A percentile compares a stretch with the other conserved stretches of the same genome.
Evolutionary conservation across 2,888 invertebrate genomes (phyloP).

Genomic region (Eupithecia abbreviata): DNA sequence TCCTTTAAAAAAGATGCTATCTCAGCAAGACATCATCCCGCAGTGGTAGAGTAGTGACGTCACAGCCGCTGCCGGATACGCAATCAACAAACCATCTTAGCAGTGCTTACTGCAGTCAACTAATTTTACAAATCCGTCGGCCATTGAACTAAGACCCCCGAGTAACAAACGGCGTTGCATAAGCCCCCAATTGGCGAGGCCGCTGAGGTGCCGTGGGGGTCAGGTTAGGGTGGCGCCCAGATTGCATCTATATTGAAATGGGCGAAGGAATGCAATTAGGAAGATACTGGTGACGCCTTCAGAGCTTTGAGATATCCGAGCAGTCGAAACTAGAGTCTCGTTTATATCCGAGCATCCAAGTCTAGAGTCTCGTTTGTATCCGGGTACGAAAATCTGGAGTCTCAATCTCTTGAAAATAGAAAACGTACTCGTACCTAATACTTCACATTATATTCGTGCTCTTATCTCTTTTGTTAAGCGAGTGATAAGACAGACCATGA

Average conservation of each 20-base stretch:
- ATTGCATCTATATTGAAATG: conserved; percentile 43
- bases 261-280: conserved; percentile 46
- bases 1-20: neutral
- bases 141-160: conserved; percentile 33
- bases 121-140: conserved; percentile 36
- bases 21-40: neutral
- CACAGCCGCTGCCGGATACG: neutral
- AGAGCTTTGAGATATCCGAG: conserved; percentile 37
- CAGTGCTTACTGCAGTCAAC: conserved; percentile 34
- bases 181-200: conserved; percentile 39
- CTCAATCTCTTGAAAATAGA: neutral
- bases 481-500: neutral
- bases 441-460: neutral
- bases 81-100: conserved; percentile 19
- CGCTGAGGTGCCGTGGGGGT: conserved; percentile 33
- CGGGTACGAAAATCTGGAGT: neutral
- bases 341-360: neutral
- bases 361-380: neutral
- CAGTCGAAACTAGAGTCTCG: neutral
- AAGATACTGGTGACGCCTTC: conserved; percentile 42
- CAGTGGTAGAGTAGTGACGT: neutral
- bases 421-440: neutral
- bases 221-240: conserved; percentile 40
- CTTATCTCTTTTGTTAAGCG: neutral
- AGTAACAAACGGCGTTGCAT: conserved; percentile 37